These are phyloP conservation scores for Bombus superbus DNA, from an alignment of 1,140 invertebrate genomes.

Conservation along the genomic window DNA sequence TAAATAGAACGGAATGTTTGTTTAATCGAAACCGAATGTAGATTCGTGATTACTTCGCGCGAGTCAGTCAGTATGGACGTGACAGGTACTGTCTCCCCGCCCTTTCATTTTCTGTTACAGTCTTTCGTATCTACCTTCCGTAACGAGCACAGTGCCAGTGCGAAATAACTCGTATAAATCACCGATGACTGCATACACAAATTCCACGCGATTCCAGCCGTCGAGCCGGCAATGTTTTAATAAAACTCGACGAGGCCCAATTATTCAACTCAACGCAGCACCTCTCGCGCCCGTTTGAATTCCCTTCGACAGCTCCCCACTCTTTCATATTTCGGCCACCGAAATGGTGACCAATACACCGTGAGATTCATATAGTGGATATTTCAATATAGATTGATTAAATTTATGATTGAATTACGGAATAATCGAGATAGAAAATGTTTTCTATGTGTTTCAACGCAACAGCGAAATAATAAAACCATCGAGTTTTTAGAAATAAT, in stretches of 20 bases:
- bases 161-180: constrained; percentile 72
- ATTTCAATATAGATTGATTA: neutral
- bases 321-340: neutral
- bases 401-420: neutral
- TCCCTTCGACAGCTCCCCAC: neutral
- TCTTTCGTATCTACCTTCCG: constrained; percentile 50
- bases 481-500: too few species aligned
- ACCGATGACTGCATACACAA: constrained; percentile 70
- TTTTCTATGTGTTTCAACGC: neutral
- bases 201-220: constrained; percentile 63
- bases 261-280: constrained; percentile 64
- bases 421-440: neutral
- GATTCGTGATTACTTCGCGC: constrained; percentile 28
- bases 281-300: constrained; percentile 30
- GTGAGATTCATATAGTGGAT: neutral
- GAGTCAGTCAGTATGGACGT: constrained; percentile 10
- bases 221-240: constrained; percentile 67
- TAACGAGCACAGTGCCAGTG: constrained; percentile 59
- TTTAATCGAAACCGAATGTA: neutral
- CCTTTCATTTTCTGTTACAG: constrained; percentile 56
- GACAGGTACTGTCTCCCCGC: constrained; percentile 7
- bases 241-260: constrained; percentile 67
- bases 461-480: too few species aligned
- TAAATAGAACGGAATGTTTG: constrained; percentile 3
- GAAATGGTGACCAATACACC: neutral